Evolutionary conservation across 2,797 vertebrate species (phyloP).

Genomic region (Geotrypetes seraphini): DNA sequence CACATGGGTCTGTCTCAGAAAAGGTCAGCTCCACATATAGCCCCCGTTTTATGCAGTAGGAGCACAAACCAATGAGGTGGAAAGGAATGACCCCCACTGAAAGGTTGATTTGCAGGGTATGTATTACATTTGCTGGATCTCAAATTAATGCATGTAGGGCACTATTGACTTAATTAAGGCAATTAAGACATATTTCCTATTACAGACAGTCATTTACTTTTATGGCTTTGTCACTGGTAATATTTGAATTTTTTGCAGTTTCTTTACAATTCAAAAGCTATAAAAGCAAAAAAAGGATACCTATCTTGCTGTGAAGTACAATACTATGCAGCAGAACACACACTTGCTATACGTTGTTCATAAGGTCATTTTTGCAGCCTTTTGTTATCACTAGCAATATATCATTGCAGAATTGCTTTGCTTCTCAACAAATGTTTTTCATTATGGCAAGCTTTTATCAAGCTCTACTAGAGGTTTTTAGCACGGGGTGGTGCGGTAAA

Average conservation of each 20-base stretch:
- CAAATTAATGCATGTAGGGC: constrained; percentile 16
- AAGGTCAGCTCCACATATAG: constrained; percentile 23
- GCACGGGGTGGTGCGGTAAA: no score
- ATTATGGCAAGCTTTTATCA: no score
- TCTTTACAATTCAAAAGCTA: background rate
- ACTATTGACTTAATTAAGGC: constrained; percentile 39
- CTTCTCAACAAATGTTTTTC: no score
- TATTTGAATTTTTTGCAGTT: constrained; percentile 30
- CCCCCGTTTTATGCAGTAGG: constrained; percentile 17
- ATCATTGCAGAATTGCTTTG: no score
- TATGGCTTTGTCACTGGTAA: constrained; percentile 34
- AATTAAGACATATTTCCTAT: constrained; percentile 43
- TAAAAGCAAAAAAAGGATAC: no score
- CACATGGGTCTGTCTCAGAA: constrained; percentile 6
- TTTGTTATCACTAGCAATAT: no score
- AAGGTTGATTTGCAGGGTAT: constrained; percentile 38
- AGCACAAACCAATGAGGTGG: constrained; percentile 34
- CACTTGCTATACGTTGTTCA: no score
- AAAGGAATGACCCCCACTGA: constrained; percentile 31
- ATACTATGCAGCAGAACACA: no score
- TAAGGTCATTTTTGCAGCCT: no score
- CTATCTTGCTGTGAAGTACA: no score
- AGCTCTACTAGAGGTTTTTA: no score
- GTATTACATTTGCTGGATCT: constrained; percentile 25
- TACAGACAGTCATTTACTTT: constrained; percentile 37